Conservation (phyloP, 1,140 invertebrate genomes). For the Anthonomus grandis region DNA sequence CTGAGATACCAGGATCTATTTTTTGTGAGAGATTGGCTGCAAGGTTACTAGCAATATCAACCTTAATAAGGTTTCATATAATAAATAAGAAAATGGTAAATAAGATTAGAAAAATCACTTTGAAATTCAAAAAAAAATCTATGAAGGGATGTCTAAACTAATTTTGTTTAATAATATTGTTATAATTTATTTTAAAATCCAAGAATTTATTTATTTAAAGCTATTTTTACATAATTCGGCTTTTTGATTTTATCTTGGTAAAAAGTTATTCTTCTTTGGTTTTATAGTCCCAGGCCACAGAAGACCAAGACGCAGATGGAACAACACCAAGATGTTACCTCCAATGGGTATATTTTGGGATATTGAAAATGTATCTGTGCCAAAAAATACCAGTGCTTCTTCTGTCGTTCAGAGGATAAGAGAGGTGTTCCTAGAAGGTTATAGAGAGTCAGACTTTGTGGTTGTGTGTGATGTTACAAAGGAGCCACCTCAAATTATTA, state of each 20-base stretch:
- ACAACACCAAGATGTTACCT: conserved; percentile 50
- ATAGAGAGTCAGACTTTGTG: conserved; percentile 83
- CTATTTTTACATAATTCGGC: conserved; percentile 9
- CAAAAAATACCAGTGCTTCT: conserved; percentile 75
- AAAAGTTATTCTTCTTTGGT: too few relatives aligned
- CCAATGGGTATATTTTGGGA: conserved; percentile 92
- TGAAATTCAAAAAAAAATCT: too few relatives aligned
- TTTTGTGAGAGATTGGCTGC: too few relatives aligned
- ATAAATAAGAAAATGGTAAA: too few relatives aligned
- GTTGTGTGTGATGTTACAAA: conserved; percentile 79
- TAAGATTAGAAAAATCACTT: too few relatives aligned
- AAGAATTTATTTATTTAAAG: background rate
- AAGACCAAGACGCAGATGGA: conserved; percentile 19
- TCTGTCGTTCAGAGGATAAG: conserved; percentile 74
- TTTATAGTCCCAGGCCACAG: too few relatives aligned
- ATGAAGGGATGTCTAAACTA: too few relatives aligned
- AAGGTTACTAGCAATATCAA: too few relatives aligned
- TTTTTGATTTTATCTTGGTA: too few relatives aligned
- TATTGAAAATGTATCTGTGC: conserved; percentile 87
- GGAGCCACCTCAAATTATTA: conserved; percentile 71
- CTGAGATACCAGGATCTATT: too few relatives aligned
- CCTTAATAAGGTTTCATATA: too few relatives aligned
- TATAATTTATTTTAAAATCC: background rate
- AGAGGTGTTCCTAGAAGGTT: conserved; percentile 70
- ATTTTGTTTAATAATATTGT: background rate